Percentiles rank a stretch among this genome's conserved stretches.
phyloP scores from a whole-genome alignment of 2,113 vertebrate species.

The Ceyx margarethae region DNA sequence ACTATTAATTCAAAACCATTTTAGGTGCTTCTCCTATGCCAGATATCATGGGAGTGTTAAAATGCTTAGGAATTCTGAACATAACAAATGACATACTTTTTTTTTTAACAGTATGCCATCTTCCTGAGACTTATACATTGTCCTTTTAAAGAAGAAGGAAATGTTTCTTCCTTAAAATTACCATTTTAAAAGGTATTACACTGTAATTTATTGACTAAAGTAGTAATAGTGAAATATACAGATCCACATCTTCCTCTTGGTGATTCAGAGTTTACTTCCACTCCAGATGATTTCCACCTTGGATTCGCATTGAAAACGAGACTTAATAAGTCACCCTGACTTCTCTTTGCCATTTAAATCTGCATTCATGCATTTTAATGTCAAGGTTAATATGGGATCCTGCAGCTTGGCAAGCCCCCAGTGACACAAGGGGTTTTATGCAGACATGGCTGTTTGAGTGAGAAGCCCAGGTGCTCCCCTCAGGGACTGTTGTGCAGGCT shows the following conservation, averaged over 20 bases:
- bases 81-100: not conserved
- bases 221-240: not conserved
- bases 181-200: not conserved
- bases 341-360: not conserved
- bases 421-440: not conserved
- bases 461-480: constrained; percentile 1
- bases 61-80: not conserved
- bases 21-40: not conserved
- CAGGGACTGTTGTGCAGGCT: not conserved
- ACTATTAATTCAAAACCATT: not conserved
- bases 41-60: not conserved
- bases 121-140: not conserved
- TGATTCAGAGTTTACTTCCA: not conserved
- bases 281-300: not conserved
- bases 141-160: not conserved
- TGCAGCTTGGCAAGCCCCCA: not conserved
- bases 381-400: not conserved
- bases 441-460: not conserved
- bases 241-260: not conserved
- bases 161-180: not conserved
- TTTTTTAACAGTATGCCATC: not conserved
- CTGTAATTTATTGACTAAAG: not conserved
- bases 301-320: not conserved
- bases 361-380: not conserved
- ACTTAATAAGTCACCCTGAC: not conserved